phyloP scores from a whole-genome alignment of 2,113 vertebrate species.

The Myrmecophaga tridactyla region DNA sequence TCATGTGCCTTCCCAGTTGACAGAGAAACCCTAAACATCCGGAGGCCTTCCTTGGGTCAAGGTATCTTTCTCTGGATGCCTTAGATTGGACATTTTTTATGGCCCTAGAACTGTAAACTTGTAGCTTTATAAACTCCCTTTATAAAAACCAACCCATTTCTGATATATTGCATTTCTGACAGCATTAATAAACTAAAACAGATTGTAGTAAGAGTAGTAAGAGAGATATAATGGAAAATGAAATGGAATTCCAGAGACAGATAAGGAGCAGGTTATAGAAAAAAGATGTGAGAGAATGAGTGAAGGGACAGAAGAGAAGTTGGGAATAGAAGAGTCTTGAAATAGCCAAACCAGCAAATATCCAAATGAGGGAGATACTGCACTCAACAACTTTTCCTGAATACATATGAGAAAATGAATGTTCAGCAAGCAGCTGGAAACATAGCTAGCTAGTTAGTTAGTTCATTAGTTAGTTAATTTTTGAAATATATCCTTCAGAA shows the following conservation, averaged over 20 bases:
- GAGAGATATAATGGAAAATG: neutral
- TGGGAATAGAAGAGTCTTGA: neutral
- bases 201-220: neutral
- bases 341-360: neutral
- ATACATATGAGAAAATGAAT: neutral
- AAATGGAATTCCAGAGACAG: neutral
- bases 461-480: neutral
- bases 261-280: neutral
- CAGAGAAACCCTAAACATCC: too few species aligned
- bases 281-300: neutral
- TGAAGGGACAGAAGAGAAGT: neutral
- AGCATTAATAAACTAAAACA: too few species aligned
- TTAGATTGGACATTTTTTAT: too few species aligned
- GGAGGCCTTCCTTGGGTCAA: too few species aligned
- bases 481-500: constrained; percentile 57
- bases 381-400: neutral
- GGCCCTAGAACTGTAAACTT: too few species aligned
- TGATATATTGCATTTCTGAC: too few species aligned
- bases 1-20: too few species aligned
- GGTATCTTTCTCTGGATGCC: too few species aligned
- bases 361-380: neutral
- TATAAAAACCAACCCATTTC: too few species aligned
- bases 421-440: neutral
- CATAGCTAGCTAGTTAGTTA: neutral
- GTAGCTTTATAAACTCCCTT: too few species aligned